Evolutionary conservation across 92 coral and sea anemone species (phyloP), one percentile per base, ranked within the genome.

Genomic region (Phenganax marumi): DNA sequence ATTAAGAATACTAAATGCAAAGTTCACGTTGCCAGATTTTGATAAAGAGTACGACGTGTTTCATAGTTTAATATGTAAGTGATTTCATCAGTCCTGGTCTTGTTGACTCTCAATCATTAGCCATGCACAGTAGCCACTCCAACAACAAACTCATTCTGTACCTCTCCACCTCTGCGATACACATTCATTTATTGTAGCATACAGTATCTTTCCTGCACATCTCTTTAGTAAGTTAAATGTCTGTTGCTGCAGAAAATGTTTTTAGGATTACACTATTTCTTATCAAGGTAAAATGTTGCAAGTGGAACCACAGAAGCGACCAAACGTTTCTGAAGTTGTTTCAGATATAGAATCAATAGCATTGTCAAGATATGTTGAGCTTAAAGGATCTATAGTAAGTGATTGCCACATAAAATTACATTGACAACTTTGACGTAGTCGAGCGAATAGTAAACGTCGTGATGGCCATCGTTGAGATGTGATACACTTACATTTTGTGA

Each of bases 1-100:
- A 77, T 90, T 96, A 24, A 96, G 99, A 76, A 96, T 96, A 26
- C 86, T 96, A 11, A 96, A 96, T 88, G 97, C 97, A 0, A 96
- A 96, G 85, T 96, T 87, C 80, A 91, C 97, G n/a, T 92, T 96
- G 43, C 99, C 99, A 18, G 99, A 96, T 58, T 85, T 49, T 60
- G 99, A 96, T 89, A 88, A 81, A 53, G 93, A 90, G 17, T 96
- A 92, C 86, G 91, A 89, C 13, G 83, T 87, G n/a, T 96, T 92
- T 85, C 99, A 96, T 80, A 87, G 85, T 65, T 85, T 92, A 50
- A 96, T 96, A 56, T 79, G 99, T 96, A 85, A 87, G 97, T 89
- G 25, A 25, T 10, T 18, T 10, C 13, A 72, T 24, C n/a, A 8
- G 47, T 6, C 52, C 8, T 68, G 14, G 64, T 72, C 12, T 10